Percentiles rank a stretch among this genome's conserved stretches.
These are phyloP conservation scores for Mycteria americana DNA, from an alignment of 2,797 vertebrate genomes.

Conservation along the genomic window DNA sequence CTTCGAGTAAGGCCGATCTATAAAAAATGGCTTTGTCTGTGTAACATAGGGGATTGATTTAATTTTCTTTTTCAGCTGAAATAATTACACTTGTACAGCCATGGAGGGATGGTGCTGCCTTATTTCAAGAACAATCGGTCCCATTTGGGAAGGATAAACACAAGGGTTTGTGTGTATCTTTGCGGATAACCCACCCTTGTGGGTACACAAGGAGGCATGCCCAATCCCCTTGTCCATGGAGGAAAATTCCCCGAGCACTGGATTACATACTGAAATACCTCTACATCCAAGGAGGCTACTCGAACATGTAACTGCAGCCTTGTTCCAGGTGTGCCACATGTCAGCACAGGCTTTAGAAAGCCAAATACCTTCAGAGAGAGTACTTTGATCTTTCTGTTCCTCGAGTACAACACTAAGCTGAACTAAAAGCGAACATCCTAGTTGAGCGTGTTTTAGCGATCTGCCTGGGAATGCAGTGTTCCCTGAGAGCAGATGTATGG, in stretches of 20 bases:
- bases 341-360: background rate
- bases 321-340: background rate
- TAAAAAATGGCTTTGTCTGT: background rate
- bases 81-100: background rate
- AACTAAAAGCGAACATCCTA: background rate
- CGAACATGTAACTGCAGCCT: background rate
- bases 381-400: background rate
- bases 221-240: background rate
- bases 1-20: background rate
- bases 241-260: background rate
- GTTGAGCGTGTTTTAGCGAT: background rate
- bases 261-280: background rate
- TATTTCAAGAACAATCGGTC: background rate
- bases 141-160: background rate
- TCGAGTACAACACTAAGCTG: background rate
- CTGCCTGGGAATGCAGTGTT: background rate
- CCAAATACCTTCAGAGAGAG: background rate
- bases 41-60: background rate
- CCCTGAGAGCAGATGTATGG: background rate
- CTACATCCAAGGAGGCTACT: background rate
- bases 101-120: background rate
- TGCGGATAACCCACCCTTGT: background rate
- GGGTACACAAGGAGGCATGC: rapidly evolving
- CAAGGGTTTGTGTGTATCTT: no score
- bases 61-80: background rate